Base-by-base conservation (phyloP, 2,888 invertebrate species). In the Eumacrocentrus americanus region DNA sequence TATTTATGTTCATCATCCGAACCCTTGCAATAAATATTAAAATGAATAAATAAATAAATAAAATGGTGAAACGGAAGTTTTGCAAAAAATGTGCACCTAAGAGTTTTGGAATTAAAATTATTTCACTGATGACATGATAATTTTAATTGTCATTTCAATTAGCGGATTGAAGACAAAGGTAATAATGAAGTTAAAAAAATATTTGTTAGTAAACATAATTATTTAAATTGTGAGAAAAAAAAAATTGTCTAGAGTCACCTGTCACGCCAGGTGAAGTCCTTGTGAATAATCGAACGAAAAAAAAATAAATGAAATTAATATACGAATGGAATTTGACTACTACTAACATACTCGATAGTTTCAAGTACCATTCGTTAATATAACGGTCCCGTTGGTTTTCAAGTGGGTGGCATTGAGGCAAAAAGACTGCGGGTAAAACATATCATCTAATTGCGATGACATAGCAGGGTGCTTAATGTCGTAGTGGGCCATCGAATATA, bases 361-460 rank as follows among this genome's bases (percentile, higher is more conserved):
- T 9, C 37, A 25, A 25, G 44, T 6, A 12, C 12, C 7, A 37
- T 44, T 20, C 34, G 16, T n/a, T n/a, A 18, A 29, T 48, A 34
- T 48, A 22, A 54, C 34, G 29, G 37, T 60, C 29, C 23, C 34
- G 25, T 47, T 23, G 20, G 37, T 59, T 47, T 54, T 60, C 40
- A 37, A 55, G 20, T 35, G 16, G 16, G 12, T 50, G 38, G n/a
- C n/a, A 14, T 61, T 59, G 25, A 57, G 51, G 53, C 57, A 59
- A 29, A 29, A 23, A 22, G 47, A 3, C 53, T n/a, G 18, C 40
- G 35, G 55, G 48, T 60, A 56, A 59, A 61, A 51, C 29, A 40
- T 60, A 55, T 46, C 57, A 52, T 51, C 53, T 64, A 64, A 66
- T 66, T 58, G 56, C 50, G 62, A 58, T 64, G 64, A 64, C 66